Evolutionary conservation across 2,113 vertebrate genomes (phyloP), one percentile per base, ranked within the genome.

Genomic region (Donacobius atricapilla): DNA sequence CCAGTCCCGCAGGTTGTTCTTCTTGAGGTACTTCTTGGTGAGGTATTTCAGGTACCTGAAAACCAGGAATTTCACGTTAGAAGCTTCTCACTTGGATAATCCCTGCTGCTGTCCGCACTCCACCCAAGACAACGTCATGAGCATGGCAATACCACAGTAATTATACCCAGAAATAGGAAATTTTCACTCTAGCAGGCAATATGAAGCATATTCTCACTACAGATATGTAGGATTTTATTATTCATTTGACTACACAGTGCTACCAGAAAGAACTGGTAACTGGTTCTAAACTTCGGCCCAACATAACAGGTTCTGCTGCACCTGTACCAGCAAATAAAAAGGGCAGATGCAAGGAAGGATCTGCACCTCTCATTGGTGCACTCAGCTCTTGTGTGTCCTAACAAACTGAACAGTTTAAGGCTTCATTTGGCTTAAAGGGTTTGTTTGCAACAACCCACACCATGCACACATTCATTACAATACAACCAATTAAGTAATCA

Each of bases 1-100:
- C 99, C 99, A 99, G 95, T 99, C 99, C 22, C 99, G 98, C 64
- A 99, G 99, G 79, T 99, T 99, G 96, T 99, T 99, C 98, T 99
- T 99, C 97, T 99, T 99, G 72, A 99, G 98, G 96, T 99, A 99
- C 96, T 99, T 99, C 97, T 99, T 99, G 1, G 99, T 99, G 65
- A 99, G 98, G 90, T 99, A 99, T 91, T 99, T 99, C 64, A 99
- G 98, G 93, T 99, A 99, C 97, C 99, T 99, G 47, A 19, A 44
- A 91, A 77, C 7, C 66, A 79, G 14, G 4, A 51, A 54, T 58
- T 15, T 9, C 5, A 30, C 0, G 0, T 92, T 4, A 87, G 21
- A 27, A 64, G 10, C 3, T 8, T 7, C 33, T 44, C 45, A 9
- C 15, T n/a, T 73, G 50, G 30, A 47, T 25, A 18, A 2, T 1